Percentiles rank a stretch among this genome's conserved stretches.
phyloP scores from a whole-genome alignment of 2,888 invertebrate genomes.

The Nomada goodeniana region DNA sequence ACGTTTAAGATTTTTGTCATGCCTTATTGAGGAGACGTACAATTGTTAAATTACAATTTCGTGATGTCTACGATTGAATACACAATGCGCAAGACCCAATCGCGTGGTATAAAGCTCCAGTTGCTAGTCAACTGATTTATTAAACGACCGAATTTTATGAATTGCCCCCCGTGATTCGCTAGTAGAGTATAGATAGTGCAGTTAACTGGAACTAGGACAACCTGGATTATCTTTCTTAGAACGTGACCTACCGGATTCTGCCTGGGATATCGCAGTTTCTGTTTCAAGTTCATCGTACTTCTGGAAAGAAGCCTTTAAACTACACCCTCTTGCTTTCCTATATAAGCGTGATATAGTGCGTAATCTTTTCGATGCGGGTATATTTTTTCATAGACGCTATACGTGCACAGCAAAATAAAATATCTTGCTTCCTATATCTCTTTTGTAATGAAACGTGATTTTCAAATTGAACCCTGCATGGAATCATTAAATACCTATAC shows the following conservation, averaged over 20 bases:
- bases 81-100: background rate
- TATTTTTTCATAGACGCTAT: background rate
- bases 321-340: conserved; percentile 1
- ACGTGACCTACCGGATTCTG: conserved; percentile 49
- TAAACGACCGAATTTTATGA: conserved; percentile 18
- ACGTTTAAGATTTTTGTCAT: too few relatives aligned
- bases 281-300: conserved; percentile 56
- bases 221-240: conserved; percentile 73
- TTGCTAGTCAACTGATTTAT: conserved; percentile 16
- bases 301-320: conserved; percentile 47
- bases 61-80: background rate
- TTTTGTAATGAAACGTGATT: too few relatives aligned
- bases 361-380: background rate
- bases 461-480: too few relatives aligned
- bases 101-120: background rate
- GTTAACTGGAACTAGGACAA: conserved; percentile 62
- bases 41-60: background rate
- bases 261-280: conserved; percentile 26
- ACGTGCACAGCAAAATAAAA: background rate
- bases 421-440: background rate
- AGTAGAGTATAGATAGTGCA: conserved; percentile 32
- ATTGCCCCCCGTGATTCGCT: conserved; percentile 34
- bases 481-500: too few relatives aligned
- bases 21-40: too few relatives aligned
- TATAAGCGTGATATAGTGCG: conserved; percentile 1